Conservation (phyloP, 1,140 invertebrate species). For the Chironomus tepperi region DNA sequence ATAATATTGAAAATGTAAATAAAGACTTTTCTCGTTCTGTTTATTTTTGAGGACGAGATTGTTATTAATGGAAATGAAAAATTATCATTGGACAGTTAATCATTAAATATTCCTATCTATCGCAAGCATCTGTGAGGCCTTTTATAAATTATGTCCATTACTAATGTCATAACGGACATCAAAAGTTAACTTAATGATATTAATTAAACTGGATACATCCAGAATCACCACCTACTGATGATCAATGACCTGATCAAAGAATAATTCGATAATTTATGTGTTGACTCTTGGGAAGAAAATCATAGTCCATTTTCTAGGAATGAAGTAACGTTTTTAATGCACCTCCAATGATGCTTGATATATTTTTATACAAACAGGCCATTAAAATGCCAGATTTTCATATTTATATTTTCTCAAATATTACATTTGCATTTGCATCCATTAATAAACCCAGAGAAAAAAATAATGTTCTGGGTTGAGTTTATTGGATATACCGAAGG, state of each 20-base stretch:
- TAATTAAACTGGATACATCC: no score
- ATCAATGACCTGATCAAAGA: no score
- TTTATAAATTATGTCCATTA: no score
- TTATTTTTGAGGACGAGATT: neutral
- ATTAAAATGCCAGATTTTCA: neutral
- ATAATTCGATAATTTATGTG: no score
- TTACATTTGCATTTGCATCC: neutral
- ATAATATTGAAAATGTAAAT: neutral
- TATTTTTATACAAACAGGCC: no score
- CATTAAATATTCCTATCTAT: no score
- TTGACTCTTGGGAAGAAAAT: no score
- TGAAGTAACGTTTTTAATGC: neutral
- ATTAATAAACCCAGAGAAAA: neutral
- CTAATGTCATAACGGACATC: no score
- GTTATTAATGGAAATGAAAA: neutral
- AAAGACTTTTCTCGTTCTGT: neutral
- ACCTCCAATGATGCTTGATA: no score
- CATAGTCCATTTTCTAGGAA: neutral
- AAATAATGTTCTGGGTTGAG: neutral
- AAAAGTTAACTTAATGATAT: no score
- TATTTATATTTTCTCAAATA: neutral
- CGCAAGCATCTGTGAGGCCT: no score
- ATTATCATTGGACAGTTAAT: neutral
- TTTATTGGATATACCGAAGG: neutral
- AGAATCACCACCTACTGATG: no score